Evolutionary conservation across 2,888 invertebrate species (phyloP).

Genomic region (Empis stercorea): DNA sequence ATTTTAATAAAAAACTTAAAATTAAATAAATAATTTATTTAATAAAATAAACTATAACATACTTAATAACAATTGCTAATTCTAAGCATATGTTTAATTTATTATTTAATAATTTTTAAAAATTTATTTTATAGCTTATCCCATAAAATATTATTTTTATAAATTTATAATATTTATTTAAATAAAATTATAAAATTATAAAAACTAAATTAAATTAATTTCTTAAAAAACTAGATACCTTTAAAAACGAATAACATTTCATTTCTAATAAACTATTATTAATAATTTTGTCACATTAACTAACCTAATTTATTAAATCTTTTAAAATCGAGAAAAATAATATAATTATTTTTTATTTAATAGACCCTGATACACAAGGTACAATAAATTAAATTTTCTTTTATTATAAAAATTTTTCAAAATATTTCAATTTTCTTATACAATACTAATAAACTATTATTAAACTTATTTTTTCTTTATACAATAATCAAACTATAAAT

Average conservation of each 20-base stretch:
- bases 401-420: slow-evolving; percentile 36
- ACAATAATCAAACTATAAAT: slow-evolving; percentile 37
- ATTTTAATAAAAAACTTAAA: slow-evolving; percentile 36
- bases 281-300: slow-evolving; percentile 49
- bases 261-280: slow-evolving; percentile 47
- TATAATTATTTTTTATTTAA: slow-evolving; percentile 37
- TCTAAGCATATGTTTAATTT: slow-evolving; percentile 43
- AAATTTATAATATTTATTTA: slow-evolving; percentile 28
- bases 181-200: slow-evolving; percentile 16
- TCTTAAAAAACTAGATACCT: slow-evolving; percentile 56
- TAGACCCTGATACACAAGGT: slow-evolving; percentile 64
- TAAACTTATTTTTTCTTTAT: slow-evolving; percentile 40
- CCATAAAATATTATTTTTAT: slow-evolving; percentile 41
- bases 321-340: slow-evolving; percentile 47
- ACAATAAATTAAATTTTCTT: slow-evolving; percentile 48
- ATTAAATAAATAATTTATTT: slow-evolving; percentile 35
- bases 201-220: slow-evolving; percentile 41
- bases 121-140: slow-evolving; percentile 47
- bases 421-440: slow-evolving; percentile 41
- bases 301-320: slow-evolving; percentile 45
- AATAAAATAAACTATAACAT: slow-evolving; percentile 39
- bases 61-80: slow-evolving; percentile 42
- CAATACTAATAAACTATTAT: slow-evolving; percentile 47
- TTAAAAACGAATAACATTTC: slow-evolving; percentile 53
- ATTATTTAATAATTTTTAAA: slow-evolving; percentile 37